phyloP scores from a whole-genome alignment of 1,140 invertebrate genomes.

The Neotoxoptera formosana region DNA sequence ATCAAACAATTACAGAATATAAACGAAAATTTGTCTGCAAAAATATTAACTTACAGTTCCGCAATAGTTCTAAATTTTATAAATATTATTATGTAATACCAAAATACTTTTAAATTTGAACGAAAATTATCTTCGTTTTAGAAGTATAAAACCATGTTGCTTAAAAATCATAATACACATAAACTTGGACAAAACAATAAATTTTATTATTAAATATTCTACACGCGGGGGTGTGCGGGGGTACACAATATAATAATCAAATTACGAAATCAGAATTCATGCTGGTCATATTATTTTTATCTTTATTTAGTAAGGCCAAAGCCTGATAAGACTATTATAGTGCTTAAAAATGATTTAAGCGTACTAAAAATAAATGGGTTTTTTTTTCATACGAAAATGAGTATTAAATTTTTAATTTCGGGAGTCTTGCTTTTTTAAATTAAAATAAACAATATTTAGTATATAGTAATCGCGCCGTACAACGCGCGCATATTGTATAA shows the following conservation, averaged over 20 bases:
- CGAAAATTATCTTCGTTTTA: not conserved
- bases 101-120: not conserved
- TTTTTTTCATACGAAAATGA: not conserved
- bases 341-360: not conserved
- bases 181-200: not conserved
- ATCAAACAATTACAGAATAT: not conserved
- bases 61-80: not conserved
- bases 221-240: not conserved
- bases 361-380: not conserved
- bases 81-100: not conserved
- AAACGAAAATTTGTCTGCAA: not conserved
- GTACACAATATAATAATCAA: not conserved
- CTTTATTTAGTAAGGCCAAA: not conserved
- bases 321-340: not conserved
- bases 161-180: not conserved
- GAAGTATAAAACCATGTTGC: not conserved
- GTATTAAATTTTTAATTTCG: not conserved
- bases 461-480: no score
- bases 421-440: not conserved
- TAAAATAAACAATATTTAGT: not conserved
- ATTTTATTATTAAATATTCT: conserved; percentile 11
- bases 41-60: not conserved
- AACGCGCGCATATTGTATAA: no score
- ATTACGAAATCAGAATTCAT: not conserved
- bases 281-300: conserved; percentile 18